Base-by-base conservation (phyloP, 2,888 invertebrate genomes). In the Lasioglossum calceatum region DNA sequence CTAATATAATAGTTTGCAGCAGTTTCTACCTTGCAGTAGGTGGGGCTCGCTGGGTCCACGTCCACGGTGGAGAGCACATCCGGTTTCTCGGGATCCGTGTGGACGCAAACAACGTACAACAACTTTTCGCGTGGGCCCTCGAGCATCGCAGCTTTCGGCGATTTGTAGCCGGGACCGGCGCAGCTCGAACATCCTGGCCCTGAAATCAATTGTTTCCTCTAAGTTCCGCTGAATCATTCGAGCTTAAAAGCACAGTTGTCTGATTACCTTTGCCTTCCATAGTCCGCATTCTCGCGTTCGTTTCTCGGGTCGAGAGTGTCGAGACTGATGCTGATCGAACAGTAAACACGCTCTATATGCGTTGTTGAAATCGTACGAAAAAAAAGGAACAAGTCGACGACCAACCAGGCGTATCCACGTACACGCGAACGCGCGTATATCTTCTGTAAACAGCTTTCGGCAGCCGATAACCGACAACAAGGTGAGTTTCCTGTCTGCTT, bases 1-100 rank as follows among this genome's bases (percentile, higher is more conserved):
- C 10, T 47, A 16, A 50, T 23, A n/a, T 7, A 10, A 54, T 54
- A 58, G 58, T 58, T 12, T 3, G 58, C 58, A 23, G n/a, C n/a
- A 58, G 10, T 58, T 4, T n/a, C 12, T 95, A 98, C 99, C 97
- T 99, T 97, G 90, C 97, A 97, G 94, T 97, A 99, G 3, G 97
- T 98, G 16, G 97, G 95, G 84, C 99, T 99, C 1, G 96, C 94
- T 0, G 99, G 99, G 95, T 99, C 98, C 1, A 99, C 98, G 94
- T 99, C 99, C 0, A 99, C 97, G 0, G 99, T 99, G 23, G 98
- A 97, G 87, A 99, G 95, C 93, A 98, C 98, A 95, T 99, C 99
- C 3, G 98, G 97, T 93, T 98, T 97, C 0, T 96, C 96, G 16
- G 96, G 94, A 91, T 98, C 96, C 0, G 98, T 98, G 92, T 98